Evolutionary conservation across 2,888 invertebrate species (phyloP).

Genomic region (Drosophila anomalata): DNA sequence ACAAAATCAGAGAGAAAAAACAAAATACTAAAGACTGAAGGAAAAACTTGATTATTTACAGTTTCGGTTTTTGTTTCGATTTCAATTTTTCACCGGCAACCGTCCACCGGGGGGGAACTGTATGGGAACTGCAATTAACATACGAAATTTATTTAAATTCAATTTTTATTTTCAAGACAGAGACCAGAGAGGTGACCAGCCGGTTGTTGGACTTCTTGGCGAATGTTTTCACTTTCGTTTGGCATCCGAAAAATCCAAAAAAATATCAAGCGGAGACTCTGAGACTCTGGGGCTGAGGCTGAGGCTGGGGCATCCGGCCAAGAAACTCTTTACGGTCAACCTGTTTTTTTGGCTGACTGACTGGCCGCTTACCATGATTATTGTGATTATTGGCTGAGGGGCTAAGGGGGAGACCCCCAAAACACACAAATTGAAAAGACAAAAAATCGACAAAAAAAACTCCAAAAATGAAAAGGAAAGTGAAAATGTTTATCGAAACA

Average conservation of each 20-base stretch:
- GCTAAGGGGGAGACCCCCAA: conserved; percentile 65
- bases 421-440: conserved; percentile 74
- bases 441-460: conserved; percentile 42
- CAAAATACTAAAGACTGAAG: conserved; percentile 25
- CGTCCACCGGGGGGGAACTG: neutral
- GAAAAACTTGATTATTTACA: conserved; percentile 48
- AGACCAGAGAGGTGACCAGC: neutral
- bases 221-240: conserved; percentile 75
- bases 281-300: conserved; percentile 7
- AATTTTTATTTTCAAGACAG: conserved; percentile 67
- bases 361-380: conserved; percentile 80
- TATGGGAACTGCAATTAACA: conserved; percentile 65
- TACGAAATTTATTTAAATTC: conserved; percentile 80
- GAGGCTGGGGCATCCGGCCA: conserved; percentile 44
- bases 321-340: conserved; percentile 35
- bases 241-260: conserved; percentile 72
- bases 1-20: conserved; percentile 14
- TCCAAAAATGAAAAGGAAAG: conserved; percentile 59
- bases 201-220: conserved; percentile 56
- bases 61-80: conserved; percentile 49
- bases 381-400: conserved; percentile 73
- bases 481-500: conserved; percentile 49
- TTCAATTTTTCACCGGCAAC: conserved; percentile 4
- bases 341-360: conserved; percentile 62
- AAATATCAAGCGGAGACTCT: too few species aligned